Percentiles rank a stretch among this genome's conserved stretches.
These are phyloP conservation scores for Hiodon alosoides DNA, from an alignment of 2,113 vertebrate species.

Conservation along the genomic window DNA sequence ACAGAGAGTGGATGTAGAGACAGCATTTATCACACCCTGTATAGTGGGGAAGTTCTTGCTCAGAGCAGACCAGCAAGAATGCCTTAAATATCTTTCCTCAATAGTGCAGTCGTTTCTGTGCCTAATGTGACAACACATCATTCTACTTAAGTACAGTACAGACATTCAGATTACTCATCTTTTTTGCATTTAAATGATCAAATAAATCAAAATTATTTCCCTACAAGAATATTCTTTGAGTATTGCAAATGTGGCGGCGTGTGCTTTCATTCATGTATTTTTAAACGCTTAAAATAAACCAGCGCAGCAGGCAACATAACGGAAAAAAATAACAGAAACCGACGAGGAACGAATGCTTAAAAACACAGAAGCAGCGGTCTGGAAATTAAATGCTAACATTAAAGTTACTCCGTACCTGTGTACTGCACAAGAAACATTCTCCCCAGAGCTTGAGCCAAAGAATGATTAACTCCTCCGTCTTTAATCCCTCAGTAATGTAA, in stretches of 20 bases:
- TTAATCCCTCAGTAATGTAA: constrained; percentile 22
- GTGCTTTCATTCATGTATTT: constrained; percentile 3
- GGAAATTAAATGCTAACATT: not conserved
- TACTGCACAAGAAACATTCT: constrained; percentile 76
- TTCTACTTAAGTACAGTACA: not conserved
- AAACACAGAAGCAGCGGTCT: not conserved
- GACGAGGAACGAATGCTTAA: not conserved
- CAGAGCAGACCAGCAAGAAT: no score
- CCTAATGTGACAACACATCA: no score
- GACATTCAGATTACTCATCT: not conserved
- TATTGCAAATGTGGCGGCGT: not conserved
- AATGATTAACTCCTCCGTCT: constrained; percentile 40
- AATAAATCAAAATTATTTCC: not conserved
- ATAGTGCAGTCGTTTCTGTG: no score
- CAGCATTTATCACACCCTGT: no score
- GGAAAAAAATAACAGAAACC: constrained; percentile 1
- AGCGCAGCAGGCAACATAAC: not conserved
- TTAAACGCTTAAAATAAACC: not conserved
- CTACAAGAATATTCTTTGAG: not conserved
- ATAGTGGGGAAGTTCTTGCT: no score
- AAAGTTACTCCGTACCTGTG: constrained; percentile 60
- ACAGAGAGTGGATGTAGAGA: not conserved
- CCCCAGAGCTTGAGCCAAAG: constrained; percentile 36
- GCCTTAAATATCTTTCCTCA: no score
- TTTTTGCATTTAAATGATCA: not conserved